Conservation (phyloP, 2,113 vertebrate genomes). For the Panthera uncia region DNA sequence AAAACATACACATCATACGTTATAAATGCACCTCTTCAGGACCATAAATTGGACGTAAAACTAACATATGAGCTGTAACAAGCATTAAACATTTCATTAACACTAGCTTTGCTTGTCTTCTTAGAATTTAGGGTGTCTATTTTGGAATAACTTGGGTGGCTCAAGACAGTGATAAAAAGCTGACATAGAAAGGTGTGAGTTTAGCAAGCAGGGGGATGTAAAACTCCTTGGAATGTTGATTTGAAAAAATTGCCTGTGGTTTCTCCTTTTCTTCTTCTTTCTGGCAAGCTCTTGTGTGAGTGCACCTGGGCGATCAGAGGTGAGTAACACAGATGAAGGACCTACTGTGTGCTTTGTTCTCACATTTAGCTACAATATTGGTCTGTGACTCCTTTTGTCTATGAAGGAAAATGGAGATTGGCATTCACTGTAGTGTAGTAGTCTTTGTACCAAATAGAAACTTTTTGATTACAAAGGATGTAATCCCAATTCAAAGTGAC, state of each 20-base stretch:
- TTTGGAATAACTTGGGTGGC: constrained; percentile 31
- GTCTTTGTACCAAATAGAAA: neutral
- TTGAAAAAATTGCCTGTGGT: neutral
- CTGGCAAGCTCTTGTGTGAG: no score
- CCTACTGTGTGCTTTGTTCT: neutral
- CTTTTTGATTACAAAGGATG: neutral
- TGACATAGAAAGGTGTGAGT: neutral
- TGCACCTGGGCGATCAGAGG: neutral
- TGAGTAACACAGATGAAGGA: rapidly evolving
- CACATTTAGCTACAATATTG: neutral
- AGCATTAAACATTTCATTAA: constrained; percentile 61
- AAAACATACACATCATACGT: constrained; percentile 12
- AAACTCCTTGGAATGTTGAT: neutral
- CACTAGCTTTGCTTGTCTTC: constrained; percentile 28
- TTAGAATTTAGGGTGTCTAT: constrained; percentile 22
- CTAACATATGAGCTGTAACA: constrained; percentile 28
- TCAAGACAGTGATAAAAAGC: neutral
- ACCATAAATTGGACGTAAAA: constrained; percentile 55
- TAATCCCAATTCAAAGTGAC: neutral
- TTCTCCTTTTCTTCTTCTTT: neutral
- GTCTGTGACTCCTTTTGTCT: neutral
- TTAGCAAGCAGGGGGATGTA: neutral
- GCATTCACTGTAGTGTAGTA: neutral
- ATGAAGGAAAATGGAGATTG: neutral
- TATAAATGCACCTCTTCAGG: constrained; percentile 32